Base-by-base conservation (phyloP, 2,888 invertebrate genomes). In the Xanthia togata region DNA sequence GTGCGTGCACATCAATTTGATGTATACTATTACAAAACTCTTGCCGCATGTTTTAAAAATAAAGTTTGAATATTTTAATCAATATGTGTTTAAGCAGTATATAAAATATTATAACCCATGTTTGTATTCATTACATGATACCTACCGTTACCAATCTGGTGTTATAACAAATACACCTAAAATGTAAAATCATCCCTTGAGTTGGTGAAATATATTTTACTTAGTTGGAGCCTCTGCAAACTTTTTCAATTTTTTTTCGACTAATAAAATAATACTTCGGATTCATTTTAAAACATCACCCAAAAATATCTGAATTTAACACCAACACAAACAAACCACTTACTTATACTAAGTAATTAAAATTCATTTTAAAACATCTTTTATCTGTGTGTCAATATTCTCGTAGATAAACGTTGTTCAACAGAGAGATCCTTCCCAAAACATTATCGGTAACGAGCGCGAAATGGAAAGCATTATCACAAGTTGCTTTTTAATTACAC, bases 401-500 rank as follows among this genome's bases (percentile, higher is more conserved):
- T 47, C 35, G 38, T 20, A 41, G 14, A 31, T n/a, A 60, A 41
- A 63, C 14, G 63, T 62, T 26, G 9, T 55, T 35, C n/a, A 26
- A 38, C 31, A 12, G 38, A 12, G 38, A 69, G 70, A 70, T 70
- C n/a, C 60, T 70, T 74, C 31, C 74, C 41, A 35, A 75, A 35
- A 59, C 70, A 64, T 65, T 85, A 77, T 84, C 83, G 41, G 64
- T 31, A 59, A 74, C 67, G 71, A 78, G 64, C 64, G 72, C 65
- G 47, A 83, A 72, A 78, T 83, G 81, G 73, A 85, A 87, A 73
- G 75, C 70, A 70, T 72, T 82, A 87, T 80, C 86, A 76, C 72
- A 78, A 84, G 78, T 85, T 69, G 67, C 57, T 79, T 88, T 86
- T 84, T 88, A 88, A 87, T 88, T 85, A 88, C 81, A 81, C 44